Evolutionary conservation across 2,888 invertebrate species (phyloP), one percentile per base, ranked within the genome.

Genomic region (Malthinus seriepunctatus): DNA sequence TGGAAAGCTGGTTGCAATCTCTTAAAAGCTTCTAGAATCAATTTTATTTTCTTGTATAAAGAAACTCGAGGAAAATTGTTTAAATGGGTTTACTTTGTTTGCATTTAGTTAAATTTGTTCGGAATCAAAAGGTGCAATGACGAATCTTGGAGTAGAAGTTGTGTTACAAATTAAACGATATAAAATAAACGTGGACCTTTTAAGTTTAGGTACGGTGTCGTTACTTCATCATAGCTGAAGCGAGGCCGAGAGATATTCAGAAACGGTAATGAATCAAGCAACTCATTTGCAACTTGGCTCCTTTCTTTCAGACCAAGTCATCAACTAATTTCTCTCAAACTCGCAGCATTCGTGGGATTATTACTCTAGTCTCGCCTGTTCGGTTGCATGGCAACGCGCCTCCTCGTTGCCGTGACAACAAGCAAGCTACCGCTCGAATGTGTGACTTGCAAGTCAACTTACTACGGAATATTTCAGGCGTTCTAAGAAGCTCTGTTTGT

Each of bases 271-370:
- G 71, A 71, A 71, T 71, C 71, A 69, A 70, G 73, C 74, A 74
- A 75, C 76, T 75, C 75, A 75, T 75, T 76, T 75, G 75, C 75
- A 74, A 75, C 72, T 74, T 72, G 73, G 72, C 70, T 73, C 74
- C 71, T 73, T 75, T 75, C 74, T 74, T 75, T 75, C 72, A 73
- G 71, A 67, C 64, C 73, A 72, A 75, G 74, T 74, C 76, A 76
- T 76, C 76, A 75, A 75, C 76, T 76, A 75, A 76, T 76, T 76
- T 76, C 76, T 74, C 72, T 72, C 67, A 72, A 75, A 74, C 72
- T 73, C 72, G 68, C 64, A 70, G 73, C 72, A 72, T 72, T 72
- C 71, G 73, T 72, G 70, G 73, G 73, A 73, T 75, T 73, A 74
- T 73, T 73, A 73, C 72, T 71, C 70, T 61, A 63, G 65, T 64